These are phyloP conservation scores for Meda fulgida DNA, from an alignment of 2,797 vertebrate species.

Conservation along the genomic window DNA sequence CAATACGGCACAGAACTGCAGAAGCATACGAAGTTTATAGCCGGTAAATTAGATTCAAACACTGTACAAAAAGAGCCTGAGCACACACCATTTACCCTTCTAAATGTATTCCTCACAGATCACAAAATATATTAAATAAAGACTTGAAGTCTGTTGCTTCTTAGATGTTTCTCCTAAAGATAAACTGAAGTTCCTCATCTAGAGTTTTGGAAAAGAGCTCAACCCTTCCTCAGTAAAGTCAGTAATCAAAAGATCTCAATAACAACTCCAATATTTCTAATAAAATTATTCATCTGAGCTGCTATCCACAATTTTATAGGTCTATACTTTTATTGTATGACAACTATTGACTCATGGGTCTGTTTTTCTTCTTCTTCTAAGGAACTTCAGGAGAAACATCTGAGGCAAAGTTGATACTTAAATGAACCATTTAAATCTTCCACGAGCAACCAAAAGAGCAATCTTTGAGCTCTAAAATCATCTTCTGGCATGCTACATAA, in stretches of 20 bases:
- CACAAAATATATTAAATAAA: background rate
- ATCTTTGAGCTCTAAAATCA: background rate
- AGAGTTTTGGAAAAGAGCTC: background rate
- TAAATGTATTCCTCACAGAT: background rate
- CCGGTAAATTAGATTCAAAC: slow-evolving; percentile 25
- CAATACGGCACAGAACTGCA: slow-evolving; percentile 10
- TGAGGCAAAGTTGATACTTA: background rate
- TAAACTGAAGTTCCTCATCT: background rate
- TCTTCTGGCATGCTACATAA: background rate
- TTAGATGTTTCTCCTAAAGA: background rate
- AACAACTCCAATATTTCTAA: background rate
- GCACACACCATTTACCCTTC: background rate
- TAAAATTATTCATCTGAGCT: background rate
- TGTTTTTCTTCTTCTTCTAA: background rate
- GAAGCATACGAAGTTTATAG: slow-evolving; percentile 19
- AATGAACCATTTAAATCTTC: background rate
- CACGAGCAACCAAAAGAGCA: background rate
- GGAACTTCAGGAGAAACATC: too few species aligned
- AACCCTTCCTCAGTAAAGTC: background rate
- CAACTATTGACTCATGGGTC: background rate
- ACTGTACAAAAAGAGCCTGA: background rate
- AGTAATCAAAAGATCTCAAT: background rate
- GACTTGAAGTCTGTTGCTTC: too few species aligned
- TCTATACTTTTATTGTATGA: background rate
- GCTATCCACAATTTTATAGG: background rate